Base-by-base conservation (phyloP, 1,140 invertebrate genomes). In the Megathymus violae region DNA sequence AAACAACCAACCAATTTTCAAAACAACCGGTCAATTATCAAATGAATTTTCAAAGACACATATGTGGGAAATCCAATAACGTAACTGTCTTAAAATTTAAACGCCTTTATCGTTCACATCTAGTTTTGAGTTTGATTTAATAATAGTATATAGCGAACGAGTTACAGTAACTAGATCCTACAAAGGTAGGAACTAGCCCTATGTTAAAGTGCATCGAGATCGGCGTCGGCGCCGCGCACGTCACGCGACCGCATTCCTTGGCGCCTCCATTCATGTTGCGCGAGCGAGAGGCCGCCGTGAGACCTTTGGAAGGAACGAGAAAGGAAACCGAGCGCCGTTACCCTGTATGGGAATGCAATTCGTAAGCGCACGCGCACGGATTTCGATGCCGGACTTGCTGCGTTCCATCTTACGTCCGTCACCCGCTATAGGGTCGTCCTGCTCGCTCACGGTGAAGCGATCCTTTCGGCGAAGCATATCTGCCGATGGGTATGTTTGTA, bases 331-430 rank as follows among this genome's bases (percentile, higher is more conserved):
- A 81, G 76, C 82, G 83, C 82, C 85, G 78, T 88, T 88, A 88
- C 82, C 83, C 82, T 84, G 80, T 88, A 89, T 82, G 82, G 83
- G 83, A 85, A 89, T 86, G 85, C 82, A 88, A 88, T 89, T 88
- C 85, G 82, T 86, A 87, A 85, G 79, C 82, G 79, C 82, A 85
- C 84, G 80, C 86, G 85, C 82, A 83, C 78, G 77, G 80, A 85
- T 84, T 80, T 72, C 19, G 76, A 78, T 80, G 78, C 79, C 81
- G 81, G 83, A 86, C 79, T 84, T 77, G 64, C 69, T 83, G 69
- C 75, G 80, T 84, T 80, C 77, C 76, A 78, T 75, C 74, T 75
- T 69, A 70, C 72, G 74, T 70, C 69, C 70, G 74, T 73, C 68
- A 66, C 67, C 62, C 58, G 62, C n/a, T 61, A 70, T 84, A 77